Conservation (phyloP, 2,888 invertebrate genomes). For the Megamerina dolium region DNA sequence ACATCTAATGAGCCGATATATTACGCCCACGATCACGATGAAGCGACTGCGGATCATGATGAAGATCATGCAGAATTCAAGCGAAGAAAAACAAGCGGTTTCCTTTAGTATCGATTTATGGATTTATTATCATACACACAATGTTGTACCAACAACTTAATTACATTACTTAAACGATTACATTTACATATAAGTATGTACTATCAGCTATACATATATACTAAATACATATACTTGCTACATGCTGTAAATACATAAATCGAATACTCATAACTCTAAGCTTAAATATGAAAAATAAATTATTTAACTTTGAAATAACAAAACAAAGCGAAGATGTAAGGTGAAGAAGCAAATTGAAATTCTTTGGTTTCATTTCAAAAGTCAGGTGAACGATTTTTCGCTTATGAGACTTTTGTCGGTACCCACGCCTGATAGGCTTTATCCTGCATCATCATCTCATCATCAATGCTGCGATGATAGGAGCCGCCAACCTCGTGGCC, state of each 20-base stretch:
- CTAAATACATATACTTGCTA: no score
- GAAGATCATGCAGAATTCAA: constrained; percentile 9
- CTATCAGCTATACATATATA: no score
- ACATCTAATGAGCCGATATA: constrained; percentile 8
- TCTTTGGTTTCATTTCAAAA: no score
- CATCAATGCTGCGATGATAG: constrained; percentile 57
- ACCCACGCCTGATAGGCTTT: constrained; percentile 58
- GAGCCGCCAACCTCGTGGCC: constrained; percentile 55
- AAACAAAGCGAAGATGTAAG: no score
- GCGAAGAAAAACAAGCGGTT: constrained; percentile 18
- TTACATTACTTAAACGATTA: no score
- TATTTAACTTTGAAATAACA: no score
- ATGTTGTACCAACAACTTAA: neutral
- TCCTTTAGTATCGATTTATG: constrained; percentile 24
- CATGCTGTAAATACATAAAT: no score
- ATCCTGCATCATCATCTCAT: constrained; percentile 58
- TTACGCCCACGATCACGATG: constrained; percentile 5
- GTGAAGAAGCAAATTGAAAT: no score
- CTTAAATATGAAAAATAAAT: no score
- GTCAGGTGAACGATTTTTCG: constrained; percentile 3
- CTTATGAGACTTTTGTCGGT: constrained; percentile 29
- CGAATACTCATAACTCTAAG: no score
- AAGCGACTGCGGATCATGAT: neutral
- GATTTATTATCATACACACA: constrained; percentile 10
- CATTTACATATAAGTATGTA: no score